A percentile compares a stretch with the other conserved stretches of the same genome.
Evolutionary conservation across 1,140 invertebrate species (phyloP).

Genomic region (Philotrypesis tridentata): DNA sequence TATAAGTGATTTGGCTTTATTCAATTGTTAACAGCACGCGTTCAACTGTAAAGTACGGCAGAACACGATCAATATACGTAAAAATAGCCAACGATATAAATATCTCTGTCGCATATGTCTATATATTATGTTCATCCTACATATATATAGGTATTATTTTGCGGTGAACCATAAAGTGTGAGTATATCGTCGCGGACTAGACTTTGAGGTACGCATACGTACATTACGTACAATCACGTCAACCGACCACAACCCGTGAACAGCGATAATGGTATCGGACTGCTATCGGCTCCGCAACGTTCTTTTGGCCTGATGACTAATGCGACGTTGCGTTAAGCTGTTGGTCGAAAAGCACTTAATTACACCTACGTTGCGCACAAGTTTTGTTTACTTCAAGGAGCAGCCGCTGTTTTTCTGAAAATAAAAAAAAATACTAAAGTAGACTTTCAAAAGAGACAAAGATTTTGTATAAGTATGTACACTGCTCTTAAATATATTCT

Average conservation of each 20-base stretch:
- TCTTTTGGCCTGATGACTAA: neutral
- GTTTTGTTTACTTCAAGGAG: neutral
- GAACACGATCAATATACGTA: neutral
- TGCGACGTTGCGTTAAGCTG: neutral
- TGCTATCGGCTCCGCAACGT: neutral
- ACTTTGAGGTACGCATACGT: neutral
- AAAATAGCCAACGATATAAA: neutral
- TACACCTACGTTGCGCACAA: neutral
- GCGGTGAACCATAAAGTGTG: neutral
- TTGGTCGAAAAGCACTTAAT: neutral
- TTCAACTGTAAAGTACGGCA: neutral
- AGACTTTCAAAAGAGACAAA: neutral
- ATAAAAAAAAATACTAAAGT: too few species aligned
- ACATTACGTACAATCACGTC: neutral
- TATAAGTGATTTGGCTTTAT: neutral
- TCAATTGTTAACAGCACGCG: neutral
- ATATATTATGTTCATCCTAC: too few species aligned
- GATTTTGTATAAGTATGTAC: too few species aligned
- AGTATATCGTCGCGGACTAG: constrained; percentile 2
- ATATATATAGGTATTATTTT: neutral
- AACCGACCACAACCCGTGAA: constrained; percentile 6
- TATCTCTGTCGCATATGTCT: too few species aligned
- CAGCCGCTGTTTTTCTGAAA: too few species aligned
- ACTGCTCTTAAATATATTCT: too few species aligned
- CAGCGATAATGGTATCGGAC: constrained; percentile 8